Conservation (phyloP, 2,888 invertebrate species). For the Lydus trimaculatus region DNA sequence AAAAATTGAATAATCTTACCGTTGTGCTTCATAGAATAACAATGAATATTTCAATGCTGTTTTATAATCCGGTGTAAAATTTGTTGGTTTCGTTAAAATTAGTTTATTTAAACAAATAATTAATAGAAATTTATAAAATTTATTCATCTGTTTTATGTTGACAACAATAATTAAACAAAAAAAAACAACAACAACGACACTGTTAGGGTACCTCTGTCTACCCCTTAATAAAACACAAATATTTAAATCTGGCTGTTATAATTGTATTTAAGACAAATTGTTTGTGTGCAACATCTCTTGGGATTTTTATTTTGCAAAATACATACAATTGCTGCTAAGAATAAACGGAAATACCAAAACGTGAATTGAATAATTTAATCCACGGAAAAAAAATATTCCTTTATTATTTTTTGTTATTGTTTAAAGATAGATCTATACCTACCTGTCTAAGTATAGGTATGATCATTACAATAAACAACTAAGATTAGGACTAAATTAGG, state of each 20-base stretch:
- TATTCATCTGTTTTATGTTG: not conserved
- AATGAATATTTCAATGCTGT: constrained; percentile 62
- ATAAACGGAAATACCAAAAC: constrained; percentile 2
- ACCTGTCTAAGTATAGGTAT: no score
- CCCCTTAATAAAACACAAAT: no score
- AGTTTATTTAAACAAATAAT: not conserved
- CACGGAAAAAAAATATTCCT: not conserved
- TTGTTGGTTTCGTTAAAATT: not conserved
- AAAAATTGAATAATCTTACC: constrained; percentile 10
- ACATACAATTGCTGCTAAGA: not conserved
- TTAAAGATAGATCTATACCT: no score
- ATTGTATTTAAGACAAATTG: not conserved
- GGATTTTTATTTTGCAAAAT: not conserved
- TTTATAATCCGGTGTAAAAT: constrained; percentile 56
- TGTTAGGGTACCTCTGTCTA: no score
- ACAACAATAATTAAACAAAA: no score
- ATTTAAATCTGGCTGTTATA: no score
- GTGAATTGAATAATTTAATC: not conserved
- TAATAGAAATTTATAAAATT: not conserved
- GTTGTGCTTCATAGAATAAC: constrained; percentile 66
- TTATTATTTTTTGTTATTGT: no score
- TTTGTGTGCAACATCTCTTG: not conserved
- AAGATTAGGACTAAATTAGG: no score
- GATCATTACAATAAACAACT: no score
- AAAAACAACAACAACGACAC: no score